These are phyloP conservation scores for Pristionchus arcanus DNA, from an alignment of 2,888 invertebrate species.

Conservation along the genomic window DNA sequence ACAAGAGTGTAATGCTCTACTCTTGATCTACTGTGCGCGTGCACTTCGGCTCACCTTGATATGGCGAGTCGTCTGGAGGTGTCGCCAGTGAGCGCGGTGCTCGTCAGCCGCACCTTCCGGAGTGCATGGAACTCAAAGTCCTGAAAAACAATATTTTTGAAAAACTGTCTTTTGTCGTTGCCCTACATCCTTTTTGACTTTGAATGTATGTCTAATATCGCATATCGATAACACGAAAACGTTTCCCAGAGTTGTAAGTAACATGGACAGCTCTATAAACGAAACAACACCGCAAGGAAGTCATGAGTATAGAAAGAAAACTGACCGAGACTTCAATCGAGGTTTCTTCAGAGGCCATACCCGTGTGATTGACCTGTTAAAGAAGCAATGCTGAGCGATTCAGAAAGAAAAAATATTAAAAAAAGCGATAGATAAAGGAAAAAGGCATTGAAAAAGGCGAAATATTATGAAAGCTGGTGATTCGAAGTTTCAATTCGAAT, in stretches of 20 bases:
- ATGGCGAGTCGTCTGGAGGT: slow-evolving; percentile 41
- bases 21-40: too few species aligned
- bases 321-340: slow-evolving; percentile 46
- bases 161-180: not conserved
- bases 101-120: slow-evolving; percentile 15
- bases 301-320: not conserved
- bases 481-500: not conserved
- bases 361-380: not conserved
- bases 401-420: not conserved
- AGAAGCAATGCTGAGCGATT: not conserved
- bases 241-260: too few species aligned
- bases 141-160: not conserved
- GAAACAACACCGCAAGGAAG: too few species aligned
- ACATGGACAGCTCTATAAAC: too few species aligned
- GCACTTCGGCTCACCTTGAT: slow-evolving; percentile 37
- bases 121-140: slow-evolving; percentile 54
- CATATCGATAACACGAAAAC: too few species aligned
- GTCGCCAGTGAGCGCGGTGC: not conserved
- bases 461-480: not conserved
- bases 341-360: slow-evolving; percentile 48
- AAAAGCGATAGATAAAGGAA: not conserved
- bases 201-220: too few species aligned
- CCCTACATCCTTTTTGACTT: too few species aligned
- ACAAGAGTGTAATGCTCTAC: too few species aligned
- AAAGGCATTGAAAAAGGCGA: not conserved